Percentiles rank a stretch among this genome's conserved stretches.
phyloP scores from a whole-genome alignment of 2,888 invertebrate genomes.

The Polymixis flavicincta region DNA sequence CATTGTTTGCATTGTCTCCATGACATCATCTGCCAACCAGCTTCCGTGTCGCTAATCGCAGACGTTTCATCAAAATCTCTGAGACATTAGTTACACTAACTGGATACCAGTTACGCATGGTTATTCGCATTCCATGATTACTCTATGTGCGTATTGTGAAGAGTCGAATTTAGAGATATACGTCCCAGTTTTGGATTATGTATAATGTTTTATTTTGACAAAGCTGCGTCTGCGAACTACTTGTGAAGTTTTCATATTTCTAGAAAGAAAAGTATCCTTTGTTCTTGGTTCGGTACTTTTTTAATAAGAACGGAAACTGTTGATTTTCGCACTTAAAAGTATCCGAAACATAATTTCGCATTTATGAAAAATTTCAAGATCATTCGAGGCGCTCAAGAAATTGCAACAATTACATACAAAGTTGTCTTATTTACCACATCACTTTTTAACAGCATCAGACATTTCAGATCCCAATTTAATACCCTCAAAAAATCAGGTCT shows the following conservation, averaged over 20 bases:
- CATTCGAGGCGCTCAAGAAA: background rate
- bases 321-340: background rate
- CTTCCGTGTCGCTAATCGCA: conserved; percentile 53
- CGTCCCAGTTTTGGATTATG: background rate
- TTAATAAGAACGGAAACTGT: background rate
- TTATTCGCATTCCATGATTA: conserved; percentile 39
- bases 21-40: conserved; percentile 16
- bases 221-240: background rate
- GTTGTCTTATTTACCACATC: conserved; percentile 21
- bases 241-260: background rate
- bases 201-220: background rate
- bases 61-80: conserved; percentile 47
- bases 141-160: conserved; percentile 11
- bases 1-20: conserved; percentile 12
- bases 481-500: conserved; percentile 47
- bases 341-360: background rate
- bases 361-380: conserved; percentile 12
- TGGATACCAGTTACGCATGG: conserved; percentile 27
- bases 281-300: background rate
- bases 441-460: conserved; percentile 30
- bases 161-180: background rate
- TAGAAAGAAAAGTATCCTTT: too few species aligned
- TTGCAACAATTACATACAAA: background rate
- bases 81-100: conserved; percentile 51
- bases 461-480: conserved; percentile 19